Evolutionary conservation across 2,113 vertebrate genomes (phyloP).

Genomic region (Pachyramphus minor): DNA sequence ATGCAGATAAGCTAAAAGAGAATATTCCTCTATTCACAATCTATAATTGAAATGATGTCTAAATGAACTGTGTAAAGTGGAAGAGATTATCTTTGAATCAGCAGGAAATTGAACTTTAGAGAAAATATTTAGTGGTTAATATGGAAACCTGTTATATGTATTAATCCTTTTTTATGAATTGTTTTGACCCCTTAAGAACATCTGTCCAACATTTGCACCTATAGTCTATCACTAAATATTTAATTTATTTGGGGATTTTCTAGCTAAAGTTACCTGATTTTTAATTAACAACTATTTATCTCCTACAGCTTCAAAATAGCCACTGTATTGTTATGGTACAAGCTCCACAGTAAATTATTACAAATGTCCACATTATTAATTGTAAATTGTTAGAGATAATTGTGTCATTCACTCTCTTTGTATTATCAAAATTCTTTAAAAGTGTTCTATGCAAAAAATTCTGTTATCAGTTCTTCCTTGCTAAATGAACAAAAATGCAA

Average conservation of each 20-base stretch:
- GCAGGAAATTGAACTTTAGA: not conserved
- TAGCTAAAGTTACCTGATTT: not conserved
- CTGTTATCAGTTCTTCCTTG: not conserved
- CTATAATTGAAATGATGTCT: not conserved
- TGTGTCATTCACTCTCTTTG: not conserved
- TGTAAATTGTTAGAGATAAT: not conserved
- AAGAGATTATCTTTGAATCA: not conserved
- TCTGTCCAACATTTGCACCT: not conserved
- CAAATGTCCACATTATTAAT: not conserved
- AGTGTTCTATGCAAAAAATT: not conserved
- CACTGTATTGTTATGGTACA: not conserved
- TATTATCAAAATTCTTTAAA: not conserved
- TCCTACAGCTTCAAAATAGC: not conserved
- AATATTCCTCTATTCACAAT: not conserved
- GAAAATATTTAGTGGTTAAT: not conserved
- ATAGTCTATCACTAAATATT: not conserved
- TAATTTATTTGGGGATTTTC: fast-evolving
- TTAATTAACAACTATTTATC: not conserved
- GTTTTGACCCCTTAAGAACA: not conserved
- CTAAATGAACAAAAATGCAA: not conserved
- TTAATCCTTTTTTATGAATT: not conserved
- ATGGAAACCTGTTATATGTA: not conserved
- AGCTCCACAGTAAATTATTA: not conserved
- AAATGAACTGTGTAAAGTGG: not conserved
- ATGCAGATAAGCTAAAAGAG: not conserved